phyloP scores from a whole-genome alignment of 2,888 invertebrate species.

The Drosophila ezoana region DNA sequence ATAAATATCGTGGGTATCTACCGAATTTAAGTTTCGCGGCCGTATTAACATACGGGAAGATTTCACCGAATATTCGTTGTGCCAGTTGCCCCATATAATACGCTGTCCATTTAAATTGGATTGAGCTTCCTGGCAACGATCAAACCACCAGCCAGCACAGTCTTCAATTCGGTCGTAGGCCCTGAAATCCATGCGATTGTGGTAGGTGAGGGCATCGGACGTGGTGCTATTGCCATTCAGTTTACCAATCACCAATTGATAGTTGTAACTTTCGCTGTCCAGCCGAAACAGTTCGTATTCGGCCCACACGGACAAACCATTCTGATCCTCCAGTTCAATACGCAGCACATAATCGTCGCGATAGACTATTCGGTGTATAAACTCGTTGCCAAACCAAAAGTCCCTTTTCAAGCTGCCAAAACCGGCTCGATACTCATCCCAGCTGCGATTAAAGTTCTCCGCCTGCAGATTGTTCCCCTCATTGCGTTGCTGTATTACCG shows the following conservation, averaged over 20 bases:
- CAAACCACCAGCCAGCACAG: conserved; percentile 88
- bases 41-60: conserved; percentile 85
- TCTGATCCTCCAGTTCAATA: conserved; percentile 86
- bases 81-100: conserved; percentile 87
- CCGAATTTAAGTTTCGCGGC: conserved; percentile 50
- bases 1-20: conserved; percentile 27
- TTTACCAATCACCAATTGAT: conserved; percentile 84
- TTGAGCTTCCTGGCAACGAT: conserved; percentile 80
- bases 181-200: conserved; percentile 85
- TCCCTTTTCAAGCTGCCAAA: conserved; percentile 86
- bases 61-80: conserved; percentile 86
- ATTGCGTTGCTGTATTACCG: conserved; percentile 86
- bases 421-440: conserved; percentile 87
- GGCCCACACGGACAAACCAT: conserved; percentile 85
- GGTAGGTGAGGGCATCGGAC: conserved; percentile 86
- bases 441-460: conserved; percentile 86
- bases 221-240: conserved; percentile 85
- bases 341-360: conserved; percentile 84
- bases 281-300: conserved; percentile 85
- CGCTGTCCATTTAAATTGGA: conserved; percentile 81
- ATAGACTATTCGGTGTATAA: conserved; percentile 85
- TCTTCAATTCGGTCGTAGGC: conserved; percentile 85
- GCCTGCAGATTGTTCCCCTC: conserved; percentile 56
- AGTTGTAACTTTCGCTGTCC: conserved; percentile 84
- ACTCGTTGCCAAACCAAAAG: conserved; percentile 88